Base-by-base conservation (phyloP, 2,113 vertebrate species). In the Festucalex cinctus region DNA sequence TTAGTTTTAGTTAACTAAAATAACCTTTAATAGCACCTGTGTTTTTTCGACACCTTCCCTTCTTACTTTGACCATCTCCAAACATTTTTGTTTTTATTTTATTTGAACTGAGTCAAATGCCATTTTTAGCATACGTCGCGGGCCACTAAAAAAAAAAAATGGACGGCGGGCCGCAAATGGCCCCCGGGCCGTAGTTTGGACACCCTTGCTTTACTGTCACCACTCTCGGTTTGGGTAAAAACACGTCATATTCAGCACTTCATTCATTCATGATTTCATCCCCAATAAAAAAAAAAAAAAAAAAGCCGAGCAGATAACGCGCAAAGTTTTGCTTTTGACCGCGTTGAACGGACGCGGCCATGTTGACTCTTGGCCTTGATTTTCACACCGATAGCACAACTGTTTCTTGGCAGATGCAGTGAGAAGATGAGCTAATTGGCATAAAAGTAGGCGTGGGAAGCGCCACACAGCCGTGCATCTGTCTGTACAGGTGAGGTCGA, bases 301-400 rank as follows among this genome's bases (percentile, higher is more conserved):
- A n/a, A 20, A 59, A 65, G 20, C 26, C 63, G 37, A 76, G 66
- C 49, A 39, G 24, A 71, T 63, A 70, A 71, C n/a, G 56, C 61
- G 24, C 44, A 39, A 17, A 66, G 60, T 87, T 92, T 86, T 86
- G 82, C 48, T 75, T 89, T 69, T 75, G 62, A 77, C 54, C 5
- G 12, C 24, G 39, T 76, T 77, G 72, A 89, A 86, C 70, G 78
- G 84, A 79, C 39, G 32, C 19, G 16, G 78, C 81, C 81, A 86
- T 86, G 85, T 81, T 72, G 71, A 84, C 80, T 80, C 81, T 85
- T 86, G 76, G 37, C 57, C 71, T n/a, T 74, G 88, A 92, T 89
- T 81, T 89, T 88, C 82, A 73, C 86, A 88, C 84, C 63, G 88
- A 92, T 91, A 89, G 65, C 0, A 20, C 5, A 4, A 65, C 67